phyloP scores from a whole-genome alignment of 2,797 vertebrate genomes.

The Channallabes apus region DNA sequence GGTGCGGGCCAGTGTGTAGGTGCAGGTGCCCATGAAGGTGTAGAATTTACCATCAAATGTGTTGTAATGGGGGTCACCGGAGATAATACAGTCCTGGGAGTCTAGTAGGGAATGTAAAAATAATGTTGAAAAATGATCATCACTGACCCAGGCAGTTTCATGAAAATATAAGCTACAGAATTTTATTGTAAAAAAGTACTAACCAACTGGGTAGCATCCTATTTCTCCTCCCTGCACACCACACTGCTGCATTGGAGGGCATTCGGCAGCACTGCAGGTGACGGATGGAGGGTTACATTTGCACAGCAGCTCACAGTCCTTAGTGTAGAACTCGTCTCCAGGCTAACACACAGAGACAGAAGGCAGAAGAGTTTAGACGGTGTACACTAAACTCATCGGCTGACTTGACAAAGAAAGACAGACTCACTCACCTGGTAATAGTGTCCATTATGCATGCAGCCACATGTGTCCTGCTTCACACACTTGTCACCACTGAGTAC shows the following conservation, averaged over 20 bases:
- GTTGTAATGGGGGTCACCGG: conserved; percentile 86
- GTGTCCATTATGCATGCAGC: conserved; percentile 68
- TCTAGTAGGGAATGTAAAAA: conserved; percentile 53
- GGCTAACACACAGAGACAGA: conserved; percentile 61
- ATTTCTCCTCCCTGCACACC: conserved; percentile 68
- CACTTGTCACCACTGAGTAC: conserved; percentile 72
- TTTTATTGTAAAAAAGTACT: conserved; percentile 35
- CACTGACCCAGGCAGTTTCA: not conserved
- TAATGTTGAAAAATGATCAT: not conserved
- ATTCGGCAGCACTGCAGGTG: conserved; percentile 64
- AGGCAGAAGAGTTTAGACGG: not conserved
- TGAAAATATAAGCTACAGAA: not conserved
- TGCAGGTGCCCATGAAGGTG: conserved; percentile 83
- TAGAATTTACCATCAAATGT: conserved; percentile 84
- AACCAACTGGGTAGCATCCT: conserved; percentile 75
- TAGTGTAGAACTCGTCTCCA: conserved; percentile 73
- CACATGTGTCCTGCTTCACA: conserved; percentile 64
- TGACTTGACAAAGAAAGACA: not conserved
- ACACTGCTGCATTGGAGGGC: conserved; percentile 70
- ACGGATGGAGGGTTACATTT: conserved; percentile 63
- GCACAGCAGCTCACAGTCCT: conserved; percentile 72
- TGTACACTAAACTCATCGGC: not conserved
- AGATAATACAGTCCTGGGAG: conserved; percentile 78
- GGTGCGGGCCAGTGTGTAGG: conserved; percentile 78
- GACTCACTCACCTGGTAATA: conserved; percentile 67